Base-by-base conservation (phyloP, 2,797 vertebrate species). In the Pseudochirops cupreus region DNA sequence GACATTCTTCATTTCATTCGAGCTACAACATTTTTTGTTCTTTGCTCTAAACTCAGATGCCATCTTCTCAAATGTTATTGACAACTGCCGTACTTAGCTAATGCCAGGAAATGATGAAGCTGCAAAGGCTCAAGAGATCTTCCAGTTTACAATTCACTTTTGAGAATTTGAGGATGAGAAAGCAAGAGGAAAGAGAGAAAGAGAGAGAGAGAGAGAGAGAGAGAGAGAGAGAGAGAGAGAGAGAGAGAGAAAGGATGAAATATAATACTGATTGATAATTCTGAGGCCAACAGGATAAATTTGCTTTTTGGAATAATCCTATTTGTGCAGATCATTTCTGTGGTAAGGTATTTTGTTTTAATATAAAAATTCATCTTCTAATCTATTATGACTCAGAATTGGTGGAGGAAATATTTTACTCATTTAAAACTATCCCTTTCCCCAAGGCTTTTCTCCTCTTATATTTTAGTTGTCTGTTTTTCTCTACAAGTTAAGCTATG, bases 231-330 rank as follows among this genome's bases (percentile, higher is more conserved):
- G 26, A 55, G 93, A 91, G 53, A 26, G 33, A 29, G 90, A 10
- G 62, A 93, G 93, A 21, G 26, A 55, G 93, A 93, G 93, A 21
- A 13, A 62, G 58, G 29, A 62, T 62, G 58, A 59, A 62, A 13
- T 33, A 33, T 33, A 33, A 33, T 33, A 33, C 3, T 62, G 33
- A 62, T 62, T 33, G 59, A 3, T 91, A 2, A 74, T 91, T 24
- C 58, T n/a, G 58, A 67, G 90, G 62, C 5, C 93, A 93, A 56
- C 31, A 94, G 62, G 33, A 74, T 74, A n/a, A 92, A 33, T 92
- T 94, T 56, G 33, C 18, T 91, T 1, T 94, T 96, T 94, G 55
- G 59, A 94, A 87, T 92, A 56, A 91, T 6, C 50, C 87, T 39
- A 12, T 13, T 29, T 90, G 59, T 11, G 54, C 24, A 1, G n/a